phyloP scores from a whole-genome alignment of 2,797 vertebrate genomes.

The Erethizon dorsatum region DNA sequence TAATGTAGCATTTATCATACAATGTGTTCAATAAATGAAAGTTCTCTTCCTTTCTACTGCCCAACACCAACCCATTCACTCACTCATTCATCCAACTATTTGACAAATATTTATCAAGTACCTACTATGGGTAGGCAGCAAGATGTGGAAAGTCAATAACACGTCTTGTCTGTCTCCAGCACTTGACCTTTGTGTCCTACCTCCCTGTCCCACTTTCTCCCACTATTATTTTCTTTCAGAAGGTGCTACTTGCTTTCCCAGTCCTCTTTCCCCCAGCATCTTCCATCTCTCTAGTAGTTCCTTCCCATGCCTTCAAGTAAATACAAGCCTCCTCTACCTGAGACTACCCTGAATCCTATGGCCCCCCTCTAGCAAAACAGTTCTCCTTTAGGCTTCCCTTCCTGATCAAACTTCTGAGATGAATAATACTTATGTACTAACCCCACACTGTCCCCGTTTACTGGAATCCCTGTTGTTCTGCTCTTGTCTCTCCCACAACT shows the following conservation, averaged over 20 bases:
- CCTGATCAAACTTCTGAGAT: neutral
- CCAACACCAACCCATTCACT: neutral
- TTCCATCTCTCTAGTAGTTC: neutral
- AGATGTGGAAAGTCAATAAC: neutral
- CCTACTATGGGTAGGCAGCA: neutral
- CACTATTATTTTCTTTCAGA: neutral
- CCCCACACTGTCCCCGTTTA: neutral
- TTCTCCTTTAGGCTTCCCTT: neutral
- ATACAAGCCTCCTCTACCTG: neutral
- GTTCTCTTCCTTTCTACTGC: neutral
- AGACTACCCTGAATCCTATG: neutral
- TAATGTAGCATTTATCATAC: neutral
- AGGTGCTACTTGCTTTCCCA: neutral
- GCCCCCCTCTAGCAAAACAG: neutral
- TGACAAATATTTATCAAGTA: neutral
- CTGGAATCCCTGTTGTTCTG: neutral
- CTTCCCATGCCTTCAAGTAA: conserved; percentile 10
- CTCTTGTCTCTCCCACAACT: neutral
- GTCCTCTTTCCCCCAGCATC: neutral
- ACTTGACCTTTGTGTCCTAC: neutral
- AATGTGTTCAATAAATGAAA: conserved; percentile 32
- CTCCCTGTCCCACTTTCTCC: neutral
- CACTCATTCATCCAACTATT: neutral
- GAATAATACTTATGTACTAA: neutral
- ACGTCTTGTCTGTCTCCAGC: neutral